Conservation (phyloP, 2,888 invertebrate genomes). For the Drosophila fungiperda region DNA sequence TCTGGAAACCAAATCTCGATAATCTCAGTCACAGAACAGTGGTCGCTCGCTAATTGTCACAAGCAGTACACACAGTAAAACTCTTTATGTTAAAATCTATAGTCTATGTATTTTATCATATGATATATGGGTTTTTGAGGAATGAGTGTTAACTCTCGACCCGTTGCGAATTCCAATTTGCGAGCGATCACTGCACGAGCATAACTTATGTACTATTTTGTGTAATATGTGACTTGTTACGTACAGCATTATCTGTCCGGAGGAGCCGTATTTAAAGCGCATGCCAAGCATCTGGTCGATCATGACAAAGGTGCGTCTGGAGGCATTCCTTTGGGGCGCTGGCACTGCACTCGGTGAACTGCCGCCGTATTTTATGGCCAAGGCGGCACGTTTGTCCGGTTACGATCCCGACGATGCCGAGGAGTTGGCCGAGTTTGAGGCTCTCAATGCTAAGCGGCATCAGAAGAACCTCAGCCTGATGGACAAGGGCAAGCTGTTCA, state of each 20-base stretch:
- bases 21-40: background rate
- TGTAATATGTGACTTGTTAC: background rate
- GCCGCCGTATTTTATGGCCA: constrained; percentile 99
- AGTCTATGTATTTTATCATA: background rate
- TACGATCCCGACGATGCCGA: constrained; percentile 88
- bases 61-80: background rate
- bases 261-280: constrained; percentile 87
- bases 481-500: constrained; percentile 92
- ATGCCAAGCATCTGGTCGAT: constrained; percentile 95
- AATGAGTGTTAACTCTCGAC: background rate
- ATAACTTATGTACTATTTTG: background rate
- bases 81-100: background rate
- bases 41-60: background rate
- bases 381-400: constrained; percentile 92
- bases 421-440: constrained; percentile 91
- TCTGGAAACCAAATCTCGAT: background rate
- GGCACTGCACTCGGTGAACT: constrained; percentile 99
- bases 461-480: constrained; percentile 88
- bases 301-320: constrained; percentile 97
- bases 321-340: constrained; percentile 99
- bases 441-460: constrained; percentile 88
- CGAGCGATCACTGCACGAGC: background rate
- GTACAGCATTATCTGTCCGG: constrained; percentile 95
- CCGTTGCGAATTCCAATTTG: background rate
- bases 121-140: background rate